Evolutionary conservation across 2,113 vertebrate genomes (phyloP).

Genomic region (Camelus dromedarius): DNA sequence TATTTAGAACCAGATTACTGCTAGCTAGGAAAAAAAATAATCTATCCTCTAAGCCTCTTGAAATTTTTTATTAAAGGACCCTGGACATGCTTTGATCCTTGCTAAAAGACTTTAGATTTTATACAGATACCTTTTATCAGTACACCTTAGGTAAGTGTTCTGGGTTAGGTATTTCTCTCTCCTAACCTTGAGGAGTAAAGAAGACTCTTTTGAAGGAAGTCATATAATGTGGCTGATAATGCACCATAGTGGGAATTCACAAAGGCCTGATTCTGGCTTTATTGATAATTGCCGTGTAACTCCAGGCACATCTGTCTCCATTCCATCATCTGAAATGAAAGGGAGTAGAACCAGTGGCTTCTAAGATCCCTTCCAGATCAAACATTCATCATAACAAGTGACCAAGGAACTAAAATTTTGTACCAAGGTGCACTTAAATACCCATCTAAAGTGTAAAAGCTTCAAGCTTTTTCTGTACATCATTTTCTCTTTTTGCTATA

Average conservation of each 20-base stretch:
- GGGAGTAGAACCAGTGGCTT: not conserved
- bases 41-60: not conserved
- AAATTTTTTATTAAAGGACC: constrained; percentile 38
- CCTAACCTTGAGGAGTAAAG: not conserved
- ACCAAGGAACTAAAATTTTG: constrained; percentile 24
- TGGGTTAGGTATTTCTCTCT: not conserved
- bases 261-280: not conserved
- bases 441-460: not conserved
- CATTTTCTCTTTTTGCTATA: constrained; percentile 3
- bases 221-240: not conserved
- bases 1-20: constrained; percentile 48
- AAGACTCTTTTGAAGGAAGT: not conserved
- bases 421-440: not conserved
- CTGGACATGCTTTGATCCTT: not conserved
- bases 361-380: not conserved
- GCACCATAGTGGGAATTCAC: not conserved
- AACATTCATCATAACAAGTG: not conserved
- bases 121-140: not conserved
- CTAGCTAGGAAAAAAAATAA: constrained; percentile 23
- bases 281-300: not conserved
- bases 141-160: not conserved
- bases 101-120: constrained; percentile 26
- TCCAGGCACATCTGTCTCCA: not conserved
- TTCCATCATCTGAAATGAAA: constrained; percentile 51
- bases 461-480: constrained; percentile 24